A percentile compares a stretch with the other conserved stretches of the same genome.
Evolutionary conservation across 2,113 vertebrate species (phyloP).

Genomic region (Psephotus haematonotus): DNA sequence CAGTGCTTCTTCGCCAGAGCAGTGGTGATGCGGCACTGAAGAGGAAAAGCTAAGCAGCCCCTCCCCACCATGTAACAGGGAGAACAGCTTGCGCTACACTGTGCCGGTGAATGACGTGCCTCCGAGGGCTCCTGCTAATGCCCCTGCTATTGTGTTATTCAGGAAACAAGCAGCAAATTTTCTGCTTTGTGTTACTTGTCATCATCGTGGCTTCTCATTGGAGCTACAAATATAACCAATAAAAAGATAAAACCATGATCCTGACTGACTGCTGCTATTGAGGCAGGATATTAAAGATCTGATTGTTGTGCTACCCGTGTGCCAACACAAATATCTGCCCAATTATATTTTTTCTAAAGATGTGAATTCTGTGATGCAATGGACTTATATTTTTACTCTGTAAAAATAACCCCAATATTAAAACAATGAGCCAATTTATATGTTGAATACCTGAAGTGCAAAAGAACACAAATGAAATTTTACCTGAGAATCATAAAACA

Average conservation of each 20-base stretch:
- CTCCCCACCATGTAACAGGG: background rate
- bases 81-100: background rate
- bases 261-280: background rate
- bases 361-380: background rate
- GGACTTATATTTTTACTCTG: background rate
- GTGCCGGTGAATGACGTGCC: accelerated
- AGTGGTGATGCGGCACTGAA: background rate
- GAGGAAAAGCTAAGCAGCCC: background rate
- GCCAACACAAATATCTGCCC: background rate
- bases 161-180: background rate
- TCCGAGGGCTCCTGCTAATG: background rate
- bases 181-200: background rate
- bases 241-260: background rate
- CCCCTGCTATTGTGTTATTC: background rate
- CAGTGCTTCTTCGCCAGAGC: background rate
- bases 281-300: background rate
- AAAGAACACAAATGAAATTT: background rate
- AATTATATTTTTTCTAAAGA: background rate
- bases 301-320: background rate
- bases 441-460: background rate
- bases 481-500: background rate
- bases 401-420: background rate
- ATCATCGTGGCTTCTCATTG: background rate
- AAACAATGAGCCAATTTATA: background rate
- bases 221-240: background rate